Conservation (phyloP, 2,113 vertebrate genomes). For the Grantiella picta region DNA sequence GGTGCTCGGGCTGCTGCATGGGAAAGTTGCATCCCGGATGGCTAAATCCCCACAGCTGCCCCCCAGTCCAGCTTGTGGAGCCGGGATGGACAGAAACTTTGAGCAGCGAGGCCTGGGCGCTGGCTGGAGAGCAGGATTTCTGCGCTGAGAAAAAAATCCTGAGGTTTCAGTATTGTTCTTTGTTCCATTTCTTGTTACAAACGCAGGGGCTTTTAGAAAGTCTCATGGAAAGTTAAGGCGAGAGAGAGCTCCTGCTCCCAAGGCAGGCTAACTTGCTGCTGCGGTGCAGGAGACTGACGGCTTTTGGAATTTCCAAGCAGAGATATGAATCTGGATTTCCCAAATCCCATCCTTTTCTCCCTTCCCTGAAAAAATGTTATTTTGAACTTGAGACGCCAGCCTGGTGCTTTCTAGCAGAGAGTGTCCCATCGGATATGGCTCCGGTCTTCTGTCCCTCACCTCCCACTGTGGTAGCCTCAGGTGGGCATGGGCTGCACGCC, state of each 20-base stretch:
- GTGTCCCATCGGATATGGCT: not conserved
- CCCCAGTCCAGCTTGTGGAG: not conserved
- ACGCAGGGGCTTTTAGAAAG: not conserved
- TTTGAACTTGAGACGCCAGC: not conserved
- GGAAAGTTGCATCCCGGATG: not conserved
- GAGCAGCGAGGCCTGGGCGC: not conserved
- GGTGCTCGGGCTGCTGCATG: fast-evolving
- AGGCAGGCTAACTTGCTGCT: not conserved
- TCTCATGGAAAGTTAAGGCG: not conserved
- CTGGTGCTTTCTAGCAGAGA: not conserved
- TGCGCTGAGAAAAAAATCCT: fast-evolving
- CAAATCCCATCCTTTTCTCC: not conserved
- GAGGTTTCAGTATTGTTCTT: not conserved
- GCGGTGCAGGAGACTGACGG: too few relatives aligned
- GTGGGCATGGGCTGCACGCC: not conserved
- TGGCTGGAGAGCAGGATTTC: not conserved
- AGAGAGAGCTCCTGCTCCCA: not conserved
- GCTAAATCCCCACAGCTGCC: not conserved
- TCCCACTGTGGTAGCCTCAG: not conserved
- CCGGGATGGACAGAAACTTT: constrained; percentile 4
- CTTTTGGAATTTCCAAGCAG: not conserved
- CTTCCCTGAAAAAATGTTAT: not conserved
- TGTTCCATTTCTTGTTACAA: not conserved
- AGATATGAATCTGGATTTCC: not conserved
- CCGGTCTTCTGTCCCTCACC: not conserved